Conservation (phyloP, 2,797 vertebrate species). For the Percopsis omiscomaycus region DNA sequence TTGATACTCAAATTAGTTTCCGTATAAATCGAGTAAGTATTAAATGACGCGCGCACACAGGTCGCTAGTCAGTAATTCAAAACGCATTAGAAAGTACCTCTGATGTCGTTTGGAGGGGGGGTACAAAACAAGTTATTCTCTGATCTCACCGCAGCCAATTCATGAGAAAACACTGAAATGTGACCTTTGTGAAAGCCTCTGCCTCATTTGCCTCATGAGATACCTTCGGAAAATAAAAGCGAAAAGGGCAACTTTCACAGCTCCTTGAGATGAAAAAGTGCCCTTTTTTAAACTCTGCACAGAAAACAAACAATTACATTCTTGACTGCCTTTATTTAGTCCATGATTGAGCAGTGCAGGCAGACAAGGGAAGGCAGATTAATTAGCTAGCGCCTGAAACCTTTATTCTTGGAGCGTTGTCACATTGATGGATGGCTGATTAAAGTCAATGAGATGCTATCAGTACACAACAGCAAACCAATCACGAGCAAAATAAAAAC, state of each 20-base stretch:
- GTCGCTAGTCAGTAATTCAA: too few relatives aligned
- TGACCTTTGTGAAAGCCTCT: conserved; percentile 47
- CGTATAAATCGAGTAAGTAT: neutral
- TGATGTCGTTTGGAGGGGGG: neutral
- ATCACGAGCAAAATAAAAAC: conserved; percentile 19
- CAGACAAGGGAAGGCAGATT: conserved; percentile 87
- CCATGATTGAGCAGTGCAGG: conserved; percentile 86
- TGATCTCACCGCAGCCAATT: too few relatives aligned
- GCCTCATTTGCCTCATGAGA: conserved; percentile 61
- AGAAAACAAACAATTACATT: conserved; percentile 93
- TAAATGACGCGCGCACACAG: neutral
- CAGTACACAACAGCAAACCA: conserved; percentile 66
- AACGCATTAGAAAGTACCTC: neutral
- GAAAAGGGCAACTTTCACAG: conserved; percentile 74
- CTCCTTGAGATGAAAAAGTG: conserved; percentile 67
- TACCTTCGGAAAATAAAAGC: conserved; percentile 53
- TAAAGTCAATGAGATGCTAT: conserved; percentile 81
- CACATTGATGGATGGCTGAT: conserved; percentile 88
- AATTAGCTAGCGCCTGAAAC: conserved; percentile 89
- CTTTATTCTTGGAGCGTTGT: conserved; percentile 83
- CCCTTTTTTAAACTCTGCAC: conserved; percentile 71
- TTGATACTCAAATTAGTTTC: neutral
- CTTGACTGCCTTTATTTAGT: conserved; percentile 91
- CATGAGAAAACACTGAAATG: conserved; percentile 19
- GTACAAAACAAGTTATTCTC: conserved; percentile 15